phyloP scores from a whole-genome alignment of 2,888 invertebrate genomes.

The Aphodius sticticus region DNA sequence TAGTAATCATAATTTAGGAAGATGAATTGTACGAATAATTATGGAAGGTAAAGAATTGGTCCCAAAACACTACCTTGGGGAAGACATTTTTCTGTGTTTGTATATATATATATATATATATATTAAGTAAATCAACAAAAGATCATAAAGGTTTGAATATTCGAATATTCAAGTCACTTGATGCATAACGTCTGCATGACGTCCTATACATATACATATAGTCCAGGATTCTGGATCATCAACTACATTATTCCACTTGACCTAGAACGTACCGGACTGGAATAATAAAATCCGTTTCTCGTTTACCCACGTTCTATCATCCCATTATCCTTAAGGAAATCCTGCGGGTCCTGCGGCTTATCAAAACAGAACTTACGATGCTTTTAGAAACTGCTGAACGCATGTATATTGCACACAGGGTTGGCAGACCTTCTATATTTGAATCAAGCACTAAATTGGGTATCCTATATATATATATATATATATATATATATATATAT shows the following conservation, averaged over 20 bases:
- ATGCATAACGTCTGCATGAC: not conserved
- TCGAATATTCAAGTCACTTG: not conserved
- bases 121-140: no score
- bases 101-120: no score
- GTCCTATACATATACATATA: not conserved
- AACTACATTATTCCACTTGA: not conserved
- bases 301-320: conserved; percentile 4
- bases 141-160: no score
- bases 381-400: not conserved
- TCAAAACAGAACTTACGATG: not conserved
- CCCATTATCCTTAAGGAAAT: not conserved
- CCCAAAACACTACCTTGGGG: no score
- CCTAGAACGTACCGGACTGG: not conserved
- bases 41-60: no score
- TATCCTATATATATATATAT: no score
- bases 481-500: no score
- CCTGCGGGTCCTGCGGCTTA: not conserved
- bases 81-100: no score
- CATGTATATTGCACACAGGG: not conserved
- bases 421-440: not conserved
- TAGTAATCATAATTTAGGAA: not conserved
- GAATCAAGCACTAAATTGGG: no score
- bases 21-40: no score
- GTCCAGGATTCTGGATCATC: not conserved
- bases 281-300: conserved; percentile 4